phyloP scores from a whole-genome alignment of 23 tunicate species.

The Phallusia fumigata region DNA sequence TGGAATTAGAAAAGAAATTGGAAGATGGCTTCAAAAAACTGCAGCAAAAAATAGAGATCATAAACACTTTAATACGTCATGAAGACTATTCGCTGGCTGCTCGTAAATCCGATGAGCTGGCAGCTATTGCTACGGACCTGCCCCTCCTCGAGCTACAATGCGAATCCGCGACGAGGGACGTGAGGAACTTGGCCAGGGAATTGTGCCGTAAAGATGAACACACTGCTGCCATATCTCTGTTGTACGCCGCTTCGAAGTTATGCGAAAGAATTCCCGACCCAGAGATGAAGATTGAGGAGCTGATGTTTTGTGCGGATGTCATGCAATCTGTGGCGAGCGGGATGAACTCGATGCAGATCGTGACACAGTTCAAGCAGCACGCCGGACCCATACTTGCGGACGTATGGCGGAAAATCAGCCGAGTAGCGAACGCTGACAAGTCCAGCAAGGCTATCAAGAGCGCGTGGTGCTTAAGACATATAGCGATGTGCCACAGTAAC shows the following conservation, averaged over 20 bases:
- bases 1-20: not conserved
- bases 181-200: not conserved
- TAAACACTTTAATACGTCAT: not conserved
- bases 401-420: not conserved
- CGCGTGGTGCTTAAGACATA: not conserved
- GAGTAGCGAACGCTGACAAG: not conserved
- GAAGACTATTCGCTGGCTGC: not conserved
- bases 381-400: not conserved
- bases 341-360: not conserved
- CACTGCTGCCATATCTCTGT: not conserved
- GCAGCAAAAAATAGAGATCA: not conserved
- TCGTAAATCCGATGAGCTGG: not conserved
- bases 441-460: not conserved
- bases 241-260: not conserved
- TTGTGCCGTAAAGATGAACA: not conserved
- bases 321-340: not conserved
- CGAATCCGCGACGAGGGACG: not conserved
- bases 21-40: not conserved
- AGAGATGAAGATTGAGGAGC: not conserved
- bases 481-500: not conserved
- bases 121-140: not conserved
- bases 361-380: not conserved
- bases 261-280: conserved; percentile 1
- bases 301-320: not conserved
- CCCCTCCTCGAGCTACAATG: not conserved